Percentiles rank a stretch among this genome's conserved stretches.
phyloP scores from a whole-genome alignment of 2,888 invertebrate species.

The Machimus rusticus region DNA sequence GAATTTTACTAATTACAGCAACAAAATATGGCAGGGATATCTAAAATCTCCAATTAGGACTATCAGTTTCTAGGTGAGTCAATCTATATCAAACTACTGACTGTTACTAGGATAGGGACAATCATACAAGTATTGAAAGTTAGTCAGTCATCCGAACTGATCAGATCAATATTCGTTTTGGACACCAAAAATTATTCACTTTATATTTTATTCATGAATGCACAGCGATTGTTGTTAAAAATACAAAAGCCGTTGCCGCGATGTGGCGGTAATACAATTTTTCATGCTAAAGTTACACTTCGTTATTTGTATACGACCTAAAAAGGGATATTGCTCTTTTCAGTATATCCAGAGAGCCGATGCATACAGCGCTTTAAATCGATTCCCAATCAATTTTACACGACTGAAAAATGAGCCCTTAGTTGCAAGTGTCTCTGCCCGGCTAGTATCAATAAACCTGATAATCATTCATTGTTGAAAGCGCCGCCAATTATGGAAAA shows the following conservation, averaged over 20 bases:
- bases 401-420: background rate
- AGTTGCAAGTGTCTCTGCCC: background rate
- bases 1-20: background rate
- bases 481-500: background rate
- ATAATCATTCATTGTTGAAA: background rate
- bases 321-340: background rate
- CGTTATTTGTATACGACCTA: background rate
- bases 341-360: background rate
- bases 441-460: background rate
- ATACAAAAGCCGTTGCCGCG: background rate
- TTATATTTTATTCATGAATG: background rate
- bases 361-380: background rate
- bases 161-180: background rate
- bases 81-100: background rate
- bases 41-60: background rate
- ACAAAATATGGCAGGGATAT: background rate
- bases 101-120: background rate
- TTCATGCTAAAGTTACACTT: background rate
- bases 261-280: background rate
- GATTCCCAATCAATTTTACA: background rate
- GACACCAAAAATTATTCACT: background rate
- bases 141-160: background rate
- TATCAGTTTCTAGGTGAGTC: background rate
- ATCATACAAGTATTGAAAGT: background rate
- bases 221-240: background rate